Evolutionary conservation across 1,140 invertebrate genomes (phyloP).

Genomic region (Oryzaephilus surinamensis): DNA sequence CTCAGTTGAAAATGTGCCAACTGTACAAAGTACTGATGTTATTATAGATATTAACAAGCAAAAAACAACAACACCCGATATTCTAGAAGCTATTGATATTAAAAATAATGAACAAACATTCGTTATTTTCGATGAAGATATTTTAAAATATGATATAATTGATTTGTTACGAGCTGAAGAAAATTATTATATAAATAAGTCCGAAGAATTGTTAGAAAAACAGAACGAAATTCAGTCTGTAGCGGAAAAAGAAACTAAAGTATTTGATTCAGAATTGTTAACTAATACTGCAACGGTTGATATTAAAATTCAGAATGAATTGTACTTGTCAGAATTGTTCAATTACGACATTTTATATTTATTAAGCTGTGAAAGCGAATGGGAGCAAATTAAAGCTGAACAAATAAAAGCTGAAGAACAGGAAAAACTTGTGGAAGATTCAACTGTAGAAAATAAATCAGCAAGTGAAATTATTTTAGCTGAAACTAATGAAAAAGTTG

Average conservation of each 20-base stretch:
- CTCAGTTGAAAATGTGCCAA: conserved; percentile 7
- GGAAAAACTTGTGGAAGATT: not conserved
- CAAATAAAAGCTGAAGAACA: not conserved
- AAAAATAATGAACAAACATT: no score
- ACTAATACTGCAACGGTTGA: no score
- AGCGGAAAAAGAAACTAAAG: no score
- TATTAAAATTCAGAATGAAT: not conserved
- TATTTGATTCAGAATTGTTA: no score
- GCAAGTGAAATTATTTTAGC: conserved; percentile 1
- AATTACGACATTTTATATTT: conserved; percentile 3
- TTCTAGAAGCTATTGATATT: no score
- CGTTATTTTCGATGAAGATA: conserved; percentile 2
- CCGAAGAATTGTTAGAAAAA: no score
- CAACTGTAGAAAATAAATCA: not conserved
- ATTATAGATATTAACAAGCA: no score
- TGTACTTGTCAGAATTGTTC: not conserved
- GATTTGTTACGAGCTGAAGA: conserved; percentile 5
- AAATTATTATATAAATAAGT: conserved; percentile 5
- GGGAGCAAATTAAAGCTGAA: conserved; percentile 3
- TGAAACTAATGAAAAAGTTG: conserved; percentile 3
- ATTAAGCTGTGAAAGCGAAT: conserved; percentile 6
- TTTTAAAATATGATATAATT: conserved; percentile 3
- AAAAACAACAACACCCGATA: no score
- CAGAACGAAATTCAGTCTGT: no score
- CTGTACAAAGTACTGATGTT: no score